Base-by-base conservation (phyloP, 2,888 invertebrate species). In the Labia minor region DNA sequence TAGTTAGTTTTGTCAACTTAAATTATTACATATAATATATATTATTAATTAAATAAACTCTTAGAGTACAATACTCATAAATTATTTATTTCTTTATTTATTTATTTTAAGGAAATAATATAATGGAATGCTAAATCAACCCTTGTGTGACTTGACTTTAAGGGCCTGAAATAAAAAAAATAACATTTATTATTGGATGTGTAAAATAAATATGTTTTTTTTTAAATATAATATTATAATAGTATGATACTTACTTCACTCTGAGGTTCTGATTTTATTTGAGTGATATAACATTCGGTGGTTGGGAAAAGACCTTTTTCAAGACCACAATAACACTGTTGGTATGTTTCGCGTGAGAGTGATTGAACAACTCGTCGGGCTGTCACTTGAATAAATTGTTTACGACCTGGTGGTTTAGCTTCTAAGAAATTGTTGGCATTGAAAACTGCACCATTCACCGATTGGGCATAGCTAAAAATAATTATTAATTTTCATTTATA, bases 381-480 rank as follows among this genome's bases (percentile, higher is more conserved):
- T 1, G 74, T 72, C 3, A 85, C 79, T 72, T 82, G 81, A 21
- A 85, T 71, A 78, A 81, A 86, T 76, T 83, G 82, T 75, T 86
- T 85, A 77, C 82, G 83, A 70, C 83, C 82, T 11, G 78, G 82
- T 0, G 81, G 77, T 73, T 83, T 82, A 67, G 81, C 76, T 0
- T 77, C 77, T 66, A 78, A 69, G 81, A 84, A 86, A 77, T 84
- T 85, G 69, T 80, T 79, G 1, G 83, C 77, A 6, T 86, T 85
- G 78, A 88, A 86, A 10, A 86, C 81, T 14, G 85, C 81, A 19
- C 90, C 89, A 65, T 81, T 82, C 37, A 81, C 79, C 86, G 87
- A 77, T 49, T 49, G 49, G 16, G 49, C n/a, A 49, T 49, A 49
- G 16, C 49, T 1, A 76, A 75, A 68, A 68, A 49, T 21, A 65